Conservation (phyloP, 1,140 invertebrate species). For the Trypoxylus dichotomus region DNA sequence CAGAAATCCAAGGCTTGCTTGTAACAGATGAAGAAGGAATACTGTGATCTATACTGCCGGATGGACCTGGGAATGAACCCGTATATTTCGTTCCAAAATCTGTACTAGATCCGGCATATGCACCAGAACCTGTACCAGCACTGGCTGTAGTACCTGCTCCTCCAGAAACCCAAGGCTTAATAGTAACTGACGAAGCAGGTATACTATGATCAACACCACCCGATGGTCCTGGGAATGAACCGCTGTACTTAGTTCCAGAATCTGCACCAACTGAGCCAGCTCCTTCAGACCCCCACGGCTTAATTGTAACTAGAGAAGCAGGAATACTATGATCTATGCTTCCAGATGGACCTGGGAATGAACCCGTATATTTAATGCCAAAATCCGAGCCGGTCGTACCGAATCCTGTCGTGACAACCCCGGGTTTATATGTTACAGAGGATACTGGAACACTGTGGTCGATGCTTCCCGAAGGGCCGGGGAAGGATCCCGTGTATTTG, state of each 20-base stretch:
- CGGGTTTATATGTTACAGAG: background rate
- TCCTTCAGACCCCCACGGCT: background rate
- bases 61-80: slow-evolving; percentile 32
- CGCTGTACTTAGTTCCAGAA: slow-evolving; percentile 13
- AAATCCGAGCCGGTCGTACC: background rate
- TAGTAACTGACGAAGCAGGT: slow-evolving; percentile 1
- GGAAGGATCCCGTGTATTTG: slow-evolving; percentile 31
- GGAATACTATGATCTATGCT: background rate
- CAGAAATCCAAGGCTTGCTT: background rate
- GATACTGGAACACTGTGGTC: slow-evolving; percentile 31
- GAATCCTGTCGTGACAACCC: background rate
- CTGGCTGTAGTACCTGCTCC: background rate
- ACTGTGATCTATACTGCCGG: slow-evolving; percentile 30
- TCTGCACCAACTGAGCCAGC: background rate
- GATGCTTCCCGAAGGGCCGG: slow-evolving; percentile 32
- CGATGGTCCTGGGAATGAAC: slow-evolving; percentile 31
- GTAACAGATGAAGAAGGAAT: slow-evolving; percentile 15
- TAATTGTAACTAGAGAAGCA: background rate
- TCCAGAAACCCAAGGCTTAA: background rate
- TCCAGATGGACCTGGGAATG: background rate
- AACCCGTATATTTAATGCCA: background rate
- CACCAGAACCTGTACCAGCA: background rate
- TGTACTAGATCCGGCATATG: background rate
- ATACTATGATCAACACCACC: slow-evolving; percentile 32
- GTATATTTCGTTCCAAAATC: slow-evolving; percentile 6